Conservation (phyloP, 2,113 vertebrate species). For the Caretta caretta region DNA sequence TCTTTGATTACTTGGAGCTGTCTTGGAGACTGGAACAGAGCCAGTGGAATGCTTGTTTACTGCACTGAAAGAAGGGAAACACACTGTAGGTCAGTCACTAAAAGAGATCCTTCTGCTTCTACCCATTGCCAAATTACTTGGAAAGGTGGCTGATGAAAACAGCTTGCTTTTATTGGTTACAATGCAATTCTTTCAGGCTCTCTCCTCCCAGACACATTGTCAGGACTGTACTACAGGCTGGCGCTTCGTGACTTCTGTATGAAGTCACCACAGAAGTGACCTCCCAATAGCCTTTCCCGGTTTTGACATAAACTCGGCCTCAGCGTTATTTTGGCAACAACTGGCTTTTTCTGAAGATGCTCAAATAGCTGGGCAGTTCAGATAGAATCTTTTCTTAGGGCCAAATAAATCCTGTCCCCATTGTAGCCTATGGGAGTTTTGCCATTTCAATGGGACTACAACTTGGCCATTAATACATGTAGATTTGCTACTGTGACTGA, state of each 20-base stretch:
- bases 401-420: conserved; percentile 32
- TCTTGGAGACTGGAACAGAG: conserved; percentile 49
- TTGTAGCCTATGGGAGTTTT: conserved; percentile 34
- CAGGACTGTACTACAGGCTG: not conserved
- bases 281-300: conserved; percentile 2
- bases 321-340: conserved; percentile 40
- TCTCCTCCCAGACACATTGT: conserved; percentile 22
- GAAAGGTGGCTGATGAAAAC: conserved; percentile 51
- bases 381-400: conserved; percentile 39
- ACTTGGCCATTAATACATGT: conserved; percentile 62
- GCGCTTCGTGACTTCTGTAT: not conserved
- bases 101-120: conserved; percentile 36
- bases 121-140: conserved; percentile 45
- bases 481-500: conserved; percentile 60
- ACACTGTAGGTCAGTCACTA: conserved; percentile 38
- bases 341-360: conserved; percentile 45
- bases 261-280: conserved; percentile 62
- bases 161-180: conserved; percentile 44
- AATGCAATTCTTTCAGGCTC: conserved; percentile 45
- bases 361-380: conserved; percentile 33
- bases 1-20: conserved; percentile 21
- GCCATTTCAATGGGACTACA: conserved; percentile 50
- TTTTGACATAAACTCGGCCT: conserved; percentile 63
- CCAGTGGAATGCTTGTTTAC: conserved; percentile 33
- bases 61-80: conserved; percentile 22